Base-by-base conservation (phyloP, 2,888 invertebrate genomes). In the Oeneis ivallda region DNA sequence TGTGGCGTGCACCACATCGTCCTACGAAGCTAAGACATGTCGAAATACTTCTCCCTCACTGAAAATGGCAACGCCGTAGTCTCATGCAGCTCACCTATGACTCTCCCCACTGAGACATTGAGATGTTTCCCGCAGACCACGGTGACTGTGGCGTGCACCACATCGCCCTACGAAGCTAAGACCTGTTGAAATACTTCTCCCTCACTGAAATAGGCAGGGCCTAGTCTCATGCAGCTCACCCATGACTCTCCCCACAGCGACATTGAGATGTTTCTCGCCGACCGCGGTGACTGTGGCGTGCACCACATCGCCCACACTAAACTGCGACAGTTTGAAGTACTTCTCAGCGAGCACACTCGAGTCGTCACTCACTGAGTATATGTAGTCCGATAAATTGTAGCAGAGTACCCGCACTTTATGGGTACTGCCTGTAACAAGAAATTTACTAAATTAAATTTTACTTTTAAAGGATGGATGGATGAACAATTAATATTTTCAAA, bases 361-460 rank as follows among this genome's bases (percentile, higher is more conserved):
- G 79, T 95, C 93, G 83, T 95, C 94, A 1, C 94, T 93, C 75
- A 96, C 95, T 9, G 95, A 91, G 82, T 95, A 96, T 39, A 93
- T 76, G 69, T 92, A 92, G 76, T 96, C 95, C 53, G 95, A 89
- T 34, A 92, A 83, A 80, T 94, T 93, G 85, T 95, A 96, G 64
- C 93, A 92, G 0, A 96, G 79, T 0, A 96, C 85, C 32, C 96
- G 93, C 34, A 94, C 92, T 43, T 76, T 84, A 74, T 93, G 93
- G 0, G 79, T 76, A 68, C 91, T 91, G 15, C 92, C 90, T 88
- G 81, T 3, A 15, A 26, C 26, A 26, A 26, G 2, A 59, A 41
- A 37, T 37, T 3, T 37, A 6, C 37, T 11, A 7, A 37, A n/a
- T 10, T 10, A n/a, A 26, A 45, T 4, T 7, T 5, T 1, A 11